Evolutionary conservation across 2,888 invertebrate species (phyloP).

Genomic region (Stenurella melanura): DNA sequence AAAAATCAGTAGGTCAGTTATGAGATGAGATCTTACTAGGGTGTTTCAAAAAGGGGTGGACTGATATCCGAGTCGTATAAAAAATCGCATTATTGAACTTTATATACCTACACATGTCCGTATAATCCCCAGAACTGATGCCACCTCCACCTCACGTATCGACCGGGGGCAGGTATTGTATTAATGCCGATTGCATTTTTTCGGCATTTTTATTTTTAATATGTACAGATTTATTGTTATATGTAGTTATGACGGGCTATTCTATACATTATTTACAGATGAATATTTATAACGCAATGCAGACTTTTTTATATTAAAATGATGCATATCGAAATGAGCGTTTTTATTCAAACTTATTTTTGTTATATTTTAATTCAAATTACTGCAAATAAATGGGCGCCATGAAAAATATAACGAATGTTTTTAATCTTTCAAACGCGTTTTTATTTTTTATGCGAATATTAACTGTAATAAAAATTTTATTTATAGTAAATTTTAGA

Average conservation of each 20-base stretch:
- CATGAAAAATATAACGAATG: conserved; percentile 47
- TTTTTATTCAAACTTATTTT: conserved; percentile 58
- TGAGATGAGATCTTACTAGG: neutral
- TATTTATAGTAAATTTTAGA: conserved; percentile 26
- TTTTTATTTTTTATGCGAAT: conserved; percentile 50
- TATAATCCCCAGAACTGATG: conserved; percentile 38
- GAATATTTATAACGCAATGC: conserved; percentile 67
- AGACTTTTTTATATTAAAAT: conserved; percentile 65
- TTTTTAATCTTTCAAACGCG: conserved; percentile 53
- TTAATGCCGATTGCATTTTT: conserved; percentile 67
- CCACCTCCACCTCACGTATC: conserved; percentile 54
- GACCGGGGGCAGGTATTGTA: conserved; percentile 63
- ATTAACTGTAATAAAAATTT: conserved; percentile 42
- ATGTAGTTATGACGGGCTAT: conserved; percentile 66
- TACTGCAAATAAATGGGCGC: conserved; percentile 50
- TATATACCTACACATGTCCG: conserved; percentile 41
- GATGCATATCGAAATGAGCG: conserved; percentile 65
- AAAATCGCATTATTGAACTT: conserved; percentile 35
- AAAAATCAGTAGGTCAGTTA: neutral
- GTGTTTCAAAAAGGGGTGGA: neutral
- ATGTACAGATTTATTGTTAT: conserved; percentile 68
- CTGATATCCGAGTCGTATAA: neutral
- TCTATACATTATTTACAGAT: conserved; percentile 68
- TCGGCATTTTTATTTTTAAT: conserved; percentile 64
- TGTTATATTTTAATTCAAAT: conserved; percentile 59